Evolutionary conservation across 1,140 invertebrate genomes (phyloP).

Genomic region (Drosophila triauraria): DNA sequence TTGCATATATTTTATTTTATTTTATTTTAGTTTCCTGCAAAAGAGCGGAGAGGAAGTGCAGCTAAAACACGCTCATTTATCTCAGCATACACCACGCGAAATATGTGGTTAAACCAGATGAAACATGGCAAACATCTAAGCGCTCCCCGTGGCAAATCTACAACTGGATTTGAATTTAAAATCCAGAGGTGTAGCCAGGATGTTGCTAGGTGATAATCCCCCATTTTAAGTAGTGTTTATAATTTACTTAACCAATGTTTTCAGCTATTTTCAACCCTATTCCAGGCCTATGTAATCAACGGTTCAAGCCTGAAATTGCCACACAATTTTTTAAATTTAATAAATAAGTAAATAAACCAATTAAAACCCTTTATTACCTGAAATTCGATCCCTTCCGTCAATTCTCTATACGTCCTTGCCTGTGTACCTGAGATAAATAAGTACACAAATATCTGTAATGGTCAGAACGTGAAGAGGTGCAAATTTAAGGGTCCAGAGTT

Average conservation of each 20-base stretch:
- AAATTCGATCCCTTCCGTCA: neutral
- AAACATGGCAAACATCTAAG: constrained; percentile 56
- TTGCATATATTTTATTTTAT: constrained; percentile 62
- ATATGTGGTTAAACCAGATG: constrained; percentile 48
- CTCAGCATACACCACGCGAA: constrained; percentile 46
- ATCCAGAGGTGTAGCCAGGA: neutral
- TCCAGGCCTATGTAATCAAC: neutral
- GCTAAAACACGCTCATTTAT: constrained; percentile 62
- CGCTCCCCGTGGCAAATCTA: constrained; percentile 17
- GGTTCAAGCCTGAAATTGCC: neutral
- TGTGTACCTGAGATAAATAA: constrained; percentile 37
- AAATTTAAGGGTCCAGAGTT: constrained; percentile 35
- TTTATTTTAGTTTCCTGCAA: constrained; percentile 45
- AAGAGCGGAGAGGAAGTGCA: constrained; percentile 23
- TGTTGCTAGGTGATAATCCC: too few relatives aligned
- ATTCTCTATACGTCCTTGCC: neutral
- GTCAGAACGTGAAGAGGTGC: constrained; percentile 27
- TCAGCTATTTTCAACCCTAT: neutral
- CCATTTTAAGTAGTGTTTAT: too few relatives aligned
- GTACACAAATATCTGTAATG: constrained; percentile 55
- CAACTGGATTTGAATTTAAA: constrained; percentile 11
- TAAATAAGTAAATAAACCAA: neutral
- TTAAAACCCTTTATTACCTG: neutral
- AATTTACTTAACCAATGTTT: neutral
- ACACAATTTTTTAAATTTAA: too few relatives aligned